phyloP scores from a whole-genome alignment of 2,888 invertebrate genomes.

The Parnassius apollo region DNA sequence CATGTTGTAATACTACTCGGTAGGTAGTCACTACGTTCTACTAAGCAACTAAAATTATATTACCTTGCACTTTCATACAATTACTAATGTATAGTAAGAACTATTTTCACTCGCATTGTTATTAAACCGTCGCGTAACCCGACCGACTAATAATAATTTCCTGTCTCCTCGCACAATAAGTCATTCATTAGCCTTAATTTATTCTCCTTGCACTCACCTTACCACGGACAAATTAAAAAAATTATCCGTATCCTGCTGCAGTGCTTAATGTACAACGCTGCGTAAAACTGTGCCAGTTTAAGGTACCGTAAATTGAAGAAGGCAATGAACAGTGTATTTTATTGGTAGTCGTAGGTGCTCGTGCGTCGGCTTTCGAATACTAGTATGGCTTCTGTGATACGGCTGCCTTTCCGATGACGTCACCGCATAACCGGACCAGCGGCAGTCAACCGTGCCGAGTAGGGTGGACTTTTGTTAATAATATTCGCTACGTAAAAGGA shows the following conservation, averaged over 20 bases:
- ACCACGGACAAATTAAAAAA: slow-evolving; percentile 48
- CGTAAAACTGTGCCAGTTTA: slow-evolving; percentile 32
- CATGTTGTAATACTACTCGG: not conserved
- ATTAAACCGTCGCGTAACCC: slow-evolving; percentile 52
- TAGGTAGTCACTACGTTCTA: not conserved
- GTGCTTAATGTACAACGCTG: slow-evolving; percentile 42
- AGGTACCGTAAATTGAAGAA: slow-evolving; percentile 43
- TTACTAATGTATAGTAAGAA: not conserved
- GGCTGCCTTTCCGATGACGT: slow-evolving; percentile 73
- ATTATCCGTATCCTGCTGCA: slow-evolving; percentile 31
- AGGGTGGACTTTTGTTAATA: slow-evolving; percentile 16
- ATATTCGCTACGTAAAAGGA: not conserved
- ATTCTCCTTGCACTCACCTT: slow-evolving; percentile 73
- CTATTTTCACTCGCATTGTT: slow-evolving; percentile 4
- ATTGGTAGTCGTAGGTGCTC: slow-evolving; percentile 43
- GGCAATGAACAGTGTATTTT: slow-evolving; percentile 54
- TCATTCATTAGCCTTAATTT: slow-evolving; percentile 80
- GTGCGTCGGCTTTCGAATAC: slow-evolving; percentile 38
- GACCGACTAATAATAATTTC: slow-evolving; percentile 73
- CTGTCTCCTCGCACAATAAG: slow-evolving; percentile 74
- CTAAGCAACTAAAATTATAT: slow-evolving; percentile 17
- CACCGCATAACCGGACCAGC: slow-evolving; percentile 55
- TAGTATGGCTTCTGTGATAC: slow-evolving; percentile 67
- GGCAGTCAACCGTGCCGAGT: slow-evolving; percentile 23
- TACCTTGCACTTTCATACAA: not conserved